Evolutionary conservation across 2,113 vertebrate species (phyloP), one percentile per base, ranked within the genome.

Genomic region (Taxidea taxus): DNA sequence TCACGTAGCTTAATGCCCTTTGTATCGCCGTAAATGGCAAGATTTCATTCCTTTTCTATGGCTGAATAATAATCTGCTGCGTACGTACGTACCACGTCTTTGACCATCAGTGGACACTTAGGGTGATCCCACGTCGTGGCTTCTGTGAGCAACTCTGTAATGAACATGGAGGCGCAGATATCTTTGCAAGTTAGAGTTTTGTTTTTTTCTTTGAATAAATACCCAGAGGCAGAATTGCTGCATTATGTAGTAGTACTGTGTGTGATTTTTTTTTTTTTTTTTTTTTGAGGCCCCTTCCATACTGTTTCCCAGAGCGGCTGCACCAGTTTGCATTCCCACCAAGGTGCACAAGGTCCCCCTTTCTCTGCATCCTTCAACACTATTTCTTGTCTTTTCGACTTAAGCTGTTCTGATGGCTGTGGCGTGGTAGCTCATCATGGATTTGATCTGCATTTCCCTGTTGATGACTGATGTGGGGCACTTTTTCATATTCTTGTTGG

Each of bases 331-430:
- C 12, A 0, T 6, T 49, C 68, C 34, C 31, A 21, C 7, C 3
- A 16, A 1, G 10, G 20, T 16, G 39, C 54, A 23, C 0, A 6
- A 51, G 66, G 47, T 34, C 21, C 16, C 47, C 64, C 21, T 18
- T 49, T 54, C 23, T 70, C 47, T 10, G 9, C 23, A 12, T 11
- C 54, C 25, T 85, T 7, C 81, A 5, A 6, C 66, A 29, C 37
- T 42, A 6, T 5, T 51, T 34, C 21, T 75, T 39, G 42, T 44
- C 42, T 75, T 56, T 25, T 9, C 9, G 12, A 13, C 18, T 6
- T 0, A 2, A 4, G 20, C 58, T 2, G 0, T 42, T 85, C 58
- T n/a, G 1, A 54, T 31, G 37, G 58, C 10, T 34, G 6, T 14
- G n/a, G 27, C 29, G 14, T 13, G 54, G 1, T 1, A 8, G 7